These are phyloP conservation scores for Neocloeon triangulifer DNA, from an alignment of 1,140 invertebrate species.

Conservation along the genomic window DNA sequence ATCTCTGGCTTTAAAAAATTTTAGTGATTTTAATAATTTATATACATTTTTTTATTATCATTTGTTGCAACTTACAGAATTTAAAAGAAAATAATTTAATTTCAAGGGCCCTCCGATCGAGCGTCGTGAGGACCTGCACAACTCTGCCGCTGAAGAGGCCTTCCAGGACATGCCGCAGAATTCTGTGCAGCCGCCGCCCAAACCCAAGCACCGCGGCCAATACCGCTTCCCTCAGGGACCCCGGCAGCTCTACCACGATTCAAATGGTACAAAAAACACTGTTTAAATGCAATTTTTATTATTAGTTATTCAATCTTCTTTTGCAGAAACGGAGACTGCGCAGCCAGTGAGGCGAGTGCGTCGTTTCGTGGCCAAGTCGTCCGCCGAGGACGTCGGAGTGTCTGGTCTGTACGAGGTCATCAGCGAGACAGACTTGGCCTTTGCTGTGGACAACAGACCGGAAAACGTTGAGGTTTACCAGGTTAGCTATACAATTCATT, in stretches of 20 bases:
- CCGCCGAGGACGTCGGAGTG: slow-evolving; percentile 52
- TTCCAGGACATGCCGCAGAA: slow-evolving; percentile 6
- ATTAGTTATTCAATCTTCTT: no score
- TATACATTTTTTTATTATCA: no score
- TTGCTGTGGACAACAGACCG: slow-evolving; percentile 52
- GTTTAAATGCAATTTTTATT: no score
- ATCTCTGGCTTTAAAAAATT: no score
- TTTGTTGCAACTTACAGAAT: no score
- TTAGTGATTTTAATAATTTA: no score
- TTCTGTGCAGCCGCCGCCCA: slow-evolving; percentile 23
- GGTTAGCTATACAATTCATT: no score
- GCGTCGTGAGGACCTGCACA: background rate
- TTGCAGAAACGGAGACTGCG: no score
- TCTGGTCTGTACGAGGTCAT: slow-evolving; percentile 77
- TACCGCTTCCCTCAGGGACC: slow-evolving; percentile 67
- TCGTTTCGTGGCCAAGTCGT: slow-evolving; percentile 31
- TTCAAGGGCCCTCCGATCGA: background rate
- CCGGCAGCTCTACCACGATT: slow-evolving; percentile 34
- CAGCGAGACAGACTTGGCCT: slow-evolving; percentile 75
- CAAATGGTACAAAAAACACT: no score
- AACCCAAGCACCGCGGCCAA: slow-evolving; percentile 23
- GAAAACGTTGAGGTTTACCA: slow-evolving; percentile 70
- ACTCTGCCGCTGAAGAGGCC: background rate
- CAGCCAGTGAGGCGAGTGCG: no score
- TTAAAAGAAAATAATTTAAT: no score